Evolutionary conservation across 30 jellyfish, hydroid and myxozoan species (phyloP).

Genomic region (Aurelia sp.): DNA sequence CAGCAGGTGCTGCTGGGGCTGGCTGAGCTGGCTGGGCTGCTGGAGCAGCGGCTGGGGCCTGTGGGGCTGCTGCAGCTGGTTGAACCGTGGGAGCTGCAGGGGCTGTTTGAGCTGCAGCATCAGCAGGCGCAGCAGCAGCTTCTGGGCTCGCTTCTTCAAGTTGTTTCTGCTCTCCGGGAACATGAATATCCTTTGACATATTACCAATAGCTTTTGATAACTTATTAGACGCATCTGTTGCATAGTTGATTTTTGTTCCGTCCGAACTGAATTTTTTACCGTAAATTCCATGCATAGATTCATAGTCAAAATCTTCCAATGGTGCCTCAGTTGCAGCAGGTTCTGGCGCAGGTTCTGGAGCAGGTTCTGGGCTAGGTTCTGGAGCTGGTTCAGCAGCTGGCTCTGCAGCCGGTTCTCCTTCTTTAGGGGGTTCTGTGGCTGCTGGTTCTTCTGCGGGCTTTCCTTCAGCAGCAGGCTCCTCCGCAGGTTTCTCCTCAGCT

Average conservation of each 20-base stretch:
- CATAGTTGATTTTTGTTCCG: conserved; percentile 3
- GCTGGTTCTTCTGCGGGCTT: conserved; percentile 20
- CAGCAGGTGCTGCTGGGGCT: conserved; percentile 7
- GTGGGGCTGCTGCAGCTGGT: conserved; percentile 11
- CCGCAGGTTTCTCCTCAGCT: conserved; percentile 45
- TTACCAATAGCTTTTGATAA: conserved; percentile 22
- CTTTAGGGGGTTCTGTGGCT: conserved; percentile 16
- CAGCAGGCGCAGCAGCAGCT: neutral
- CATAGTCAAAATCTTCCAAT: no score
- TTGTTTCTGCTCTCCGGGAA: conserved; percentile 49
- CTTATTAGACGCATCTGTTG: conserved; percentile 27
- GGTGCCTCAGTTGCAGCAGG: neutral
- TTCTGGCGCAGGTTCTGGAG: neutral
- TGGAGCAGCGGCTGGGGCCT: neutral
- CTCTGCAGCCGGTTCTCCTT: conserved; percentile 17
- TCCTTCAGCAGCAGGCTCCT: conserved; percentile 27
- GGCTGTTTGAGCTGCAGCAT: conserved; percentile 10
- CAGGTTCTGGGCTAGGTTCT: neutral
- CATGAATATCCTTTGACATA: conserved; percentile 1
- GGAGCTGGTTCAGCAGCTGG: neutral
- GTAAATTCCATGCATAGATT: no score
- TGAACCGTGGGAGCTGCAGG: conserved; percentile 10
- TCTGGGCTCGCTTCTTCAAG: conserved; percentile 19
- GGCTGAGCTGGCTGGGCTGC: conserved; percentile 17
- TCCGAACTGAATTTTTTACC: neutral